Evolutionary conservation across 2,113 vertebrate species (phyloP), one percentile per base, ranked within the genome.

Genomic region (Oryzias javanicus): DNA sequence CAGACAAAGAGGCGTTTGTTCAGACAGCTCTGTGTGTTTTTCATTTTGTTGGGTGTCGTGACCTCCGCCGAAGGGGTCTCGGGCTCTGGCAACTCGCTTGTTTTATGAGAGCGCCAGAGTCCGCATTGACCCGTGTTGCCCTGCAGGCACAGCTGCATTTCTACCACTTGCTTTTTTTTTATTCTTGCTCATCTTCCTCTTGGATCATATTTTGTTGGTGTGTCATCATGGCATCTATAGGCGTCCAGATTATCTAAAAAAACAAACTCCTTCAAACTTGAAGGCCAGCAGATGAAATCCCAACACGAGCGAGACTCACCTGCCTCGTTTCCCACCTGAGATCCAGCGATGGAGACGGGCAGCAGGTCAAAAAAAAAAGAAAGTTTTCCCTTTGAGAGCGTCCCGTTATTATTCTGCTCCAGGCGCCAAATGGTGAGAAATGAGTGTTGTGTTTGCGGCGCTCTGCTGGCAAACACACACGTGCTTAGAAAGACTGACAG

Each of bases 361-460:
- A 46, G 59, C 69, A 48, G 69, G 63, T 55, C 73, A 49, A 19
- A 19, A 52, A 41, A 46, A 59, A 42, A 57, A 19, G 63, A 19
- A 71, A 55, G 25, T n/a, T 85, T 76, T 67, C 71, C 80, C 78
- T 81, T 62, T 73, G 82, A 85, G 84, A 84, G 63, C 46, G 72
- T 79, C 55, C 63, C 79, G 56, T 81, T 86, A 69, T 80, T 85
- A 82, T 88, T 81, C 64, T 54, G 76, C 86, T 82, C 83, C 53
- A 22, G 81, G 83, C 74, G 41, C 63, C 6, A 48, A 78, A 71
- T 64, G 51, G 64, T 72, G 61, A 72, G 67, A 79, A 80, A 83
- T 71, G 70, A 74, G 64, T 52, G 64, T 79, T 83, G 74, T 22
- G 22, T 22, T 22, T 22, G 22, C 22, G 2, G 22, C 3, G 22